A percentile compares a stretch with the other conserved stretches of the same genome.
These are phyloP conservation scores for Phorcus lineatus DNA, from an alignment of 2,888 invertebrate genomes.

Conservation along the genomic window DNA sequence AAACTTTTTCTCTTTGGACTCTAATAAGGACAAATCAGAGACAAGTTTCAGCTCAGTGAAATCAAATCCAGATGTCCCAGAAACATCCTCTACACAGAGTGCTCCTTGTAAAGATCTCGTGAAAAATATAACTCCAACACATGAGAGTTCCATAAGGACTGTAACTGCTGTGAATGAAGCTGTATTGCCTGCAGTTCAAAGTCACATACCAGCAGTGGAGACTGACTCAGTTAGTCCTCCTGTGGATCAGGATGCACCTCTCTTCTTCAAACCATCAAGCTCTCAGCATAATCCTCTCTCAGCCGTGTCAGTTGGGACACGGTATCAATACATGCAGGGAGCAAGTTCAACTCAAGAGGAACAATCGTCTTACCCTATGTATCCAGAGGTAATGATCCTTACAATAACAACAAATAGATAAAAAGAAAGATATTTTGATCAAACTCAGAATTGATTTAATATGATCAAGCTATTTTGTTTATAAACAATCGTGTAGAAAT, in stretches of 20 bases:
- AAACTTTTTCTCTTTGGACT: slow-evolving; percentile 55
- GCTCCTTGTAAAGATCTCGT: not conserved
- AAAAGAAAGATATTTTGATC: no score
- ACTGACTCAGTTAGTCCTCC: not conserved
- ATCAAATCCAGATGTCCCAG: slow-evolving; percentile 17
- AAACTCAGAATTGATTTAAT: no score
- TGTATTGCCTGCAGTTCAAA: not conserved
- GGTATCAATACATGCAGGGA: not conserved
- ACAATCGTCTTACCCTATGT: not conserved
- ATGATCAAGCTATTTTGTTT: no score
- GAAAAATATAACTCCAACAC: not conserved
- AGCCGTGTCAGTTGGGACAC: not conserved
- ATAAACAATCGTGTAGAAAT: no score
- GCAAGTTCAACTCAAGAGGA: not conserved
- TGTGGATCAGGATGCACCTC: slow-evolving; percentile 40
- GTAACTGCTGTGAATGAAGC: slow-evolving; percentile 7
- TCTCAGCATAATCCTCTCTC: slow-evolving; percentile 1
- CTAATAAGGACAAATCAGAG: slow-evolving; percentile 7
- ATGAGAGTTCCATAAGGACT: not conserved
- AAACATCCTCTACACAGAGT: not conserved
- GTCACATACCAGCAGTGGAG: not conserved
- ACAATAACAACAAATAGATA: no score
- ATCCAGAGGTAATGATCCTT: not conserved
- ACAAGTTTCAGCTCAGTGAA: not conserved
- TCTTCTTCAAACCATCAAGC: slow-evolving; percentile 31